These are phyloP conservation scores for Eolophus roseicapilla DNA, from an alignment of 2,113 vertebrate genomes.

Conservation along the genomic window DNA sequence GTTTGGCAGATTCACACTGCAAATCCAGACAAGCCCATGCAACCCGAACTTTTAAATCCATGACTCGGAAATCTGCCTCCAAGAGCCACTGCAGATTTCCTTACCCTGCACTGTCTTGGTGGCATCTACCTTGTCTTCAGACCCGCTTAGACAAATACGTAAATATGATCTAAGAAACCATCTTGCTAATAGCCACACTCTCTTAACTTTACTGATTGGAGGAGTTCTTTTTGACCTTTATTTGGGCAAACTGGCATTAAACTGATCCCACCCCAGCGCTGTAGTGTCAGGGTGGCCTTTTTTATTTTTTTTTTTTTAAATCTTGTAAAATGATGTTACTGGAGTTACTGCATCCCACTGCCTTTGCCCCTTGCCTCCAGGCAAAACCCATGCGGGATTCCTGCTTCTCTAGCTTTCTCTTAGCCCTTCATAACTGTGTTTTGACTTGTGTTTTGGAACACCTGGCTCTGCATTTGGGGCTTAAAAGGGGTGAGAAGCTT, in stretches of 20 bases:
- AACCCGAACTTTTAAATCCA: background rate
- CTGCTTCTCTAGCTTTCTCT: slow-evolving; percentile 23
- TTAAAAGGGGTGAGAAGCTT: background rate
- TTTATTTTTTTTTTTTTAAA: slow-evolving; percentile 9
- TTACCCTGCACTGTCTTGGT: background rate
- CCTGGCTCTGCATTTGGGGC: background rate
- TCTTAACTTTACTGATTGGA: background rate
- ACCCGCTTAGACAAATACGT: background rate
- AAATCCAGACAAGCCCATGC: slow-evolving; percentile 34
- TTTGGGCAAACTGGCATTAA: background rate
- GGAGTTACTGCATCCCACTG: slow-evolving; percentile 1
- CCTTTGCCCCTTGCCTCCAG: background rate
- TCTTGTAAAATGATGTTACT: slow-evolving; percentile 26
- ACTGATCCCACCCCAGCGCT: background rate
- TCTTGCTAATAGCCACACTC: background rate
- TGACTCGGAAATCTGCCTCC: slow-evolving; percentile 8
- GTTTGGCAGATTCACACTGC: slow-evolving; percentile 2
- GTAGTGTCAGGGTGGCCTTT: slow-evolving; percentile 22
- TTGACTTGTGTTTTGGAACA: slow-evolving; percentile 33
- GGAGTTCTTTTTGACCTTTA: background rate
- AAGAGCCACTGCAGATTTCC: background rate
- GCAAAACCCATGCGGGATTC: slow-evolving; percentile 33
- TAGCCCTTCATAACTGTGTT: slow-evolving; percentile 1
- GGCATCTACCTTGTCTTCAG: background rate
- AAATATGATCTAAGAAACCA: background rate